A percentile compares a stretch with the other conserved stretches of the same genome.
phyloP scores from a whole-genome alignment of 1,140 invertebrate species.

The Dendroctonus ponderosae region DNA sequence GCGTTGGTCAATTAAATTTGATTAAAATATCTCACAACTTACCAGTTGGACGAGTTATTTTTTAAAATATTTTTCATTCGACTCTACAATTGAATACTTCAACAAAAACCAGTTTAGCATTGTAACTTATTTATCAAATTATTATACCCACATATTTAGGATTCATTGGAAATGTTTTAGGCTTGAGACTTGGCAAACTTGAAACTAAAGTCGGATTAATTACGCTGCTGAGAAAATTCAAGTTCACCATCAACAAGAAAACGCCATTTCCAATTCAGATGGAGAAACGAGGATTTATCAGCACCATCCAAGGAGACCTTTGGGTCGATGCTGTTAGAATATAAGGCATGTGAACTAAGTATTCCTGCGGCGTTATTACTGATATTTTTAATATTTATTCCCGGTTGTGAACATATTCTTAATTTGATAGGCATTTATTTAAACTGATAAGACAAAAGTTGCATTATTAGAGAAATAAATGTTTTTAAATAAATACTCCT shows the following conservation, averaged over 20 bases:
- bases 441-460: not conserved
- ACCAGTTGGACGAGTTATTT: too few species aligned
- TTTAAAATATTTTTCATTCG: too few species aligned
- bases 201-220: constrained; percentile 5
- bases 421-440: not conserved
- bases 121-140: too few species aligned
- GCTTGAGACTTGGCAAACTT: constrained; percentile 23
- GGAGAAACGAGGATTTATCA: not conserved
- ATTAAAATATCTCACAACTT: too few species aligned
- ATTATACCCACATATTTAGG: too few species aligned
- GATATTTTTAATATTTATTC: not conserved
- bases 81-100: too few species aligned
- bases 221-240: constrained; percentile 3
- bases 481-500: too few species aligned
- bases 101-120: too few species aligned
- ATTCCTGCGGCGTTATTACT: not conserved
- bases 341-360: not conserved
- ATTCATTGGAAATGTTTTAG: constrained; percentile 22
- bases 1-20: too few species aligned
- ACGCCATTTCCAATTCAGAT: not conserved
- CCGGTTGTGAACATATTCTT: not conserved
- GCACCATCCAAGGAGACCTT: not conserved
- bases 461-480: not conserved
- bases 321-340: not conserved
- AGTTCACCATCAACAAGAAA: not conserved